Evolutionary conservation across 2,888 invertebrate genomes (phyloP).

Genomic region (Carpatolechia fugitivella): DNA sequence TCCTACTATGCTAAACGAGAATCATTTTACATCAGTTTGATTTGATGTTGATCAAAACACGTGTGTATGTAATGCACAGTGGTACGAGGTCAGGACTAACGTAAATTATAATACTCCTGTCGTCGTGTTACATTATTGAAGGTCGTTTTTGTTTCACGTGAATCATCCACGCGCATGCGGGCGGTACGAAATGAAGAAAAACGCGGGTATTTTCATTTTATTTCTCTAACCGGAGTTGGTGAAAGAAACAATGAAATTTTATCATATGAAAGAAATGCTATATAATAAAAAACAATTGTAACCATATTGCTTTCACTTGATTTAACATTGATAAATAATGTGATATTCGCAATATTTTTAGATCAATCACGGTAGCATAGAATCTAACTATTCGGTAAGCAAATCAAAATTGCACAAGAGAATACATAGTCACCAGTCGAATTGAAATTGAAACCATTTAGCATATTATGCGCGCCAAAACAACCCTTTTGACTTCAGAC

Average conservation of each 20-base stretch:
- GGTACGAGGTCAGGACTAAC: constrained; percentile 31
- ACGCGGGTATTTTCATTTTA: background rate
- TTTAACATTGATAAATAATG: too few species aligned
- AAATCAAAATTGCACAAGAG: too few species aligned
- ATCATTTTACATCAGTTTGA: background rate
- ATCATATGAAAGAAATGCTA: too few species aligned
- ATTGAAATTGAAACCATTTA: background rate
- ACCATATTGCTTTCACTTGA: too few species aligned
- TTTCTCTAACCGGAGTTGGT: background rate
- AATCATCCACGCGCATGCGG: constrained; percentile 39
- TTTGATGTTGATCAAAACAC: constrained; percentile 14
- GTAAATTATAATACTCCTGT: constrained; percentile 39
- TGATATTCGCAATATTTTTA: too few species aligned
- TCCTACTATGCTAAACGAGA: background rate
- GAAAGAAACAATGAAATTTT: too few species aligned
- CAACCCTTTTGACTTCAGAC: background rate
- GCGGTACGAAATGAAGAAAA: constrained; percentile 32
- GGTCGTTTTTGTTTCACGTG: constrained; percentile 46
- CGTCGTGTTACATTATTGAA: constrained; percentile 31
- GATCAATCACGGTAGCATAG: too few species aligned
- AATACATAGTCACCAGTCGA: background rate
- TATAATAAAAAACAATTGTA: too few species aligned
- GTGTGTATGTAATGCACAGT: constrained; percentile 26
- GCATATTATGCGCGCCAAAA: background rate
- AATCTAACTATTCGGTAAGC: too few species aligned